These are phyloP conservation scores for Diadophis punctatus DNA, from an alignment of 2,113 vertebrate genomes.

Conservation along the genomic window DNA sequence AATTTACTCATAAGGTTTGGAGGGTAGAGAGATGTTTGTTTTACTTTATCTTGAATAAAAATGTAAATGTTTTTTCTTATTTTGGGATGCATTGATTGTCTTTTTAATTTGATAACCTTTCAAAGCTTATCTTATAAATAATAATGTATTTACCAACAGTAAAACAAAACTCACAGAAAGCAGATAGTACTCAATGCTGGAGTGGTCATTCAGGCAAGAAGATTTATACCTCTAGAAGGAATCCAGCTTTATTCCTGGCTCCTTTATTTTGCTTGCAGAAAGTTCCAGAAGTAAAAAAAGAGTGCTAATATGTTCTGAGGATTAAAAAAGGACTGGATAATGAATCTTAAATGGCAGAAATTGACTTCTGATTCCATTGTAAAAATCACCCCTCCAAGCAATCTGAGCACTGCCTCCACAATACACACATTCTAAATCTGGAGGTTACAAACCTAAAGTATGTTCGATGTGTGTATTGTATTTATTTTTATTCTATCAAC, in stretches of 20 bases:
- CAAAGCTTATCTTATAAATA: constrained; percentile 10
- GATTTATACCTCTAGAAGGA: not conserved
- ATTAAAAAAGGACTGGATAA: not conserved
- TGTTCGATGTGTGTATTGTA: not conserved
- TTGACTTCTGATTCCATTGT: not conserved
- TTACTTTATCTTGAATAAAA: constrained; percentile 30
- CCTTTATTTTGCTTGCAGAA: not conserved
- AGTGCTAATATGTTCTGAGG: not conserved
- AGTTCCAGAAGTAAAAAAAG: not conserved
- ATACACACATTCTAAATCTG: not conserved
- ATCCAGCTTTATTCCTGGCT: not conserved
- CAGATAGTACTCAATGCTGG: not conserved
- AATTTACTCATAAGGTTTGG: constrained; percentile 28
- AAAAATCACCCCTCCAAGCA: not conserved
- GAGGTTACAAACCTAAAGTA: not conserved
- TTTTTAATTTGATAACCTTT: constrained; percentile 25
- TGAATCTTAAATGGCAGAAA: not conserved
- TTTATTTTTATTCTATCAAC: not conserved
- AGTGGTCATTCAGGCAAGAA: not conserved
- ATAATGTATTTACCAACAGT: not conserved
- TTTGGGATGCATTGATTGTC: not conserved
- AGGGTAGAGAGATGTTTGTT: not conserved
- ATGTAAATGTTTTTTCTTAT: constrained; percentile 37
- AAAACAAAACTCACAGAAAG: not conserved
- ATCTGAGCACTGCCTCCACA: not conserved